Percentiles rank a stretch among this genome's conserved stretches.
These are phyloP conservation scores for Cherax destructor DNA, from an alignment of 1,140 invertebrate genomes.

Conservation along the genomic window DNA sequence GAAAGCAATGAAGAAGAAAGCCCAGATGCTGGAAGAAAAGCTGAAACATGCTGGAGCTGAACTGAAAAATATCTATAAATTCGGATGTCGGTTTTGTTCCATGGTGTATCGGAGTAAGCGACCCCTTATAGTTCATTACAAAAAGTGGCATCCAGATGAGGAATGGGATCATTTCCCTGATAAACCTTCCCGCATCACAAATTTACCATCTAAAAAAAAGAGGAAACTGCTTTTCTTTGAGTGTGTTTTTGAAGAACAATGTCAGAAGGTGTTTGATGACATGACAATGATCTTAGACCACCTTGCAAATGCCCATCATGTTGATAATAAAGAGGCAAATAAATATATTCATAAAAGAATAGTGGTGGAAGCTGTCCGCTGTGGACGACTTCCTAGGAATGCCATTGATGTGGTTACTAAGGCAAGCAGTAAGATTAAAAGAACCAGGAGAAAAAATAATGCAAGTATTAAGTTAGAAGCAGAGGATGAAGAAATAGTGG, in stretches of 20 bases:
- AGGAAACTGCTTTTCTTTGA: constrained; percentile 61
- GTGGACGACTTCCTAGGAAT: constrained; percentile 50
- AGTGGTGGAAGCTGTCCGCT: constrained; percentile 29
- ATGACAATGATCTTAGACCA: constrained; percentile 25
- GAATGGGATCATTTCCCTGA: constrained; percentile 58
- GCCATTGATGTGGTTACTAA: constrained; percentile 9
- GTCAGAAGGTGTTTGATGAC: constrained; percentile 59
- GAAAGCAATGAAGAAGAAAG: constrained; percentile 56
- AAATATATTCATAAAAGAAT: constrained; percentile 28
- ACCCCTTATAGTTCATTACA: constrained; percentile 53
- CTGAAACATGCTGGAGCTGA: constrained; percentile 1
- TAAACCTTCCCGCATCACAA: background rate
- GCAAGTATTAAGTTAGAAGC: background rate
- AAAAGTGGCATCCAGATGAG: constrained; percentile 62
- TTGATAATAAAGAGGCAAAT: constrained; percentile 26
- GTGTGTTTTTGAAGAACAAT: constrained; percentile 45
- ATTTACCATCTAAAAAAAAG: constrained; percentile 2
- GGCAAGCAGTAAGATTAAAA: background rate
- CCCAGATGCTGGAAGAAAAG: constrained; percentile 19
- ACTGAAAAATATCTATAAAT: constrained; percentile 40
- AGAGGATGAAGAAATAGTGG: constrained; percentile 38
- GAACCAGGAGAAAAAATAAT: background rate
- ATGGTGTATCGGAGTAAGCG: constrained; percentile 48
- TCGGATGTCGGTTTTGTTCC: constrained; percentile 52
- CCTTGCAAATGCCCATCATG: constrained; percentile 45